Percentiles rank a stretch among this genome's conserved stretches.
phyloP scores from a whole-genome alignment of 30 jellyfish, hydroid and myxozoan species.

The Phacellophora camtschatica region DNA sequence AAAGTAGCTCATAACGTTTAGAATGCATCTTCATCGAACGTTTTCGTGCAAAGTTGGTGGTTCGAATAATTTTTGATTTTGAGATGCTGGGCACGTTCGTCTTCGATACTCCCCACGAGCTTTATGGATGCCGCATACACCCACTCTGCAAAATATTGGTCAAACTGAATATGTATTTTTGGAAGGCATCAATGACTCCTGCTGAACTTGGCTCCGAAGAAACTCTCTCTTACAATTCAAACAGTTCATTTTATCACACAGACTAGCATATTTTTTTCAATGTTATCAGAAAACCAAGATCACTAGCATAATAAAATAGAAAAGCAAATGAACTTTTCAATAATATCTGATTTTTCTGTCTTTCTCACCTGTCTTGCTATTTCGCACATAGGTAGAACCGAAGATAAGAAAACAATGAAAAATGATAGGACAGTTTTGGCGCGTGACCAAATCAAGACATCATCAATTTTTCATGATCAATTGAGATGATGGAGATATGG shows the following conservation, averaged over 20 bases:
- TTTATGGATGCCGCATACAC: too few species aligned
- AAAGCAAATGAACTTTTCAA: not conserved
- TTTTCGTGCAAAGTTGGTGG: too few species aligned
- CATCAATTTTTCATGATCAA: constrained; percentile 32
- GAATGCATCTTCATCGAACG: too few species aligned
- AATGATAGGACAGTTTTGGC: constrained; percentile 39
- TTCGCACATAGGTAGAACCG: not conserved
- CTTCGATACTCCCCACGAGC: too few species aligned
- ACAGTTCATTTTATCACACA: not conserved
- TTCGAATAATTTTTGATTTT: too few species aligned
- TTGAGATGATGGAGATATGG: constrained; percentile 25
- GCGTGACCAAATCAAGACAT: constrained; percentile 62
- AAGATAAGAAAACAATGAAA: constrained; percentile 47
- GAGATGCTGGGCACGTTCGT: too few species aligned
- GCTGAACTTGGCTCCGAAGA: constrained; percentile 31
- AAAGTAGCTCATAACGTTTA: too few species aligned
- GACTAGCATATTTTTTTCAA: not conserved
- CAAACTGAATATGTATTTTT: too few species aligned
- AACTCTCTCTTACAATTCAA: not conserved
- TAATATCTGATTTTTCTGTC: not conserved
- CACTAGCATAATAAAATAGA: constrained; percentile 12
- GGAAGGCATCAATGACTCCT: too few species aligned
- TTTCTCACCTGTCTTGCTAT: constrained; percentile 34
- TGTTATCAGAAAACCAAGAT: constrained; percentile 13
- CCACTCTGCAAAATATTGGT: too few species aligned